Percentiles rank a stretch among this genome's conserved stretches.
These are phyloP conservation scores for Bombus superbus DNA, from an alignment of 1,140 invertebrate species.

Conservation along the genomic window DNA sequence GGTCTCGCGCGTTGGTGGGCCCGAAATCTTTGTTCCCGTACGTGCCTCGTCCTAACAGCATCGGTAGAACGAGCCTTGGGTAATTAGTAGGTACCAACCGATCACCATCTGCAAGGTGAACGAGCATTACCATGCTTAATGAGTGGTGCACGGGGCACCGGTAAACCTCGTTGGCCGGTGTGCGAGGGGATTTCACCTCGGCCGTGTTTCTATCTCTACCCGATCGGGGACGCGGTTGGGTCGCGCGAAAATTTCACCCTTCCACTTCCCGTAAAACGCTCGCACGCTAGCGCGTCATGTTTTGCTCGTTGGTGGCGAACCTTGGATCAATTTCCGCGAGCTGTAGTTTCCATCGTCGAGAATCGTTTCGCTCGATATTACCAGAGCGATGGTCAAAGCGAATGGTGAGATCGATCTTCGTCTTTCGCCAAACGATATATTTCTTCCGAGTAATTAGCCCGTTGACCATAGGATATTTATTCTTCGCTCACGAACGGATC, in stretches of 20 bases:
- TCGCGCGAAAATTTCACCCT: conserved; percentile 49
- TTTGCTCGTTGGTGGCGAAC: neutral
- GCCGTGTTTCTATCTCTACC: conserved; percentile 55
- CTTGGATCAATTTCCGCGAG: neutral
- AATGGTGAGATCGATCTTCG: fast-evolving
- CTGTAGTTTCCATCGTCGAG: neutral
- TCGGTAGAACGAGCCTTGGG: conserved; percentile 67
- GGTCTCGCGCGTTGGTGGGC: conserved; percentile 54
- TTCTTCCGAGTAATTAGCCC: too few relatives aligned
- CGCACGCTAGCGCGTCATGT: neutral
- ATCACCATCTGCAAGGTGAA: conserved; percentile 79
- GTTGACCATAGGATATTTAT: too few relatives aligned
- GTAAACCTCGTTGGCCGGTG: conserved; percentile 62
- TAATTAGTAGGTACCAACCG: conserved; percentile 81
- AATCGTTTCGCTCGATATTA: neutral
- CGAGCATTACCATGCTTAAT: conserved; percentile 78
- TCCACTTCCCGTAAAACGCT: neutral
- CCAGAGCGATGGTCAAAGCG: too few relatives aligned
- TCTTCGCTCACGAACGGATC: too few relatives aligned
- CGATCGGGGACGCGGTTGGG: conserved; percentile 47
- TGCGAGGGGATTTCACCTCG: conserved; percentile 43
- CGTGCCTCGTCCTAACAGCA: conserved; percentile 37
- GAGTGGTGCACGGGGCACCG: conserved; percentile 63
- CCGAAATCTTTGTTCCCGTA: conserved; percentile 61
- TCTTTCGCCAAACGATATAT: too few relatives aligned